Percentiles rank a stretch among this genome's conserved stretches.
Evolutionary conservation across 2,797 vertebrate species (phyloP).

Genomic region (Mastacembelus armatus): DNA sequence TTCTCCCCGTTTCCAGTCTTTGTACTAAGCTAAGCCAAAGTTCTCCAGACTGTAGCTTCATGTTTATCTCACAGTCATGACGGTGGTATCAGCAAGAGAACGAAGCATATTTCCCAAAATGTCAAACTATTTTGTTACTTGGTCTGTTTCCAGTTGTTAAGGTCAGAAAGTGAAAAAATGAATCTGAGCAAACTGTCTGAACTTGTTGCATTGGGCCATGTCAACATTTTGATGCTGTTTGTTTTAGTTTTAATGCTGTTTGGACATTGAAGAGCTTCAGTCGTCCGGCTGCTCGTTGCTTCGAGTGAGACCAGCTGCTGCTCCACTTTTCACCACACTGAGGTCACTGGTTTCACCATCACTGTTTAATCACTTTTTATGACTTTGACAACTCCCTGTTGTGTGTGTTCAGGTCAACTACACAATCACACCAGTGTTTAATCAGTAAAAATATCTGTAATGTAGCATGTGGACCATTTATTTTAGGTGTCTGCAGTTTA

Average conservation of each 20-base stretch:
- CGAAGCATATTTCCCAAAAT: too few species aligned
- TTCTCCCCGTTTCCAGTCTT: too few species aligned
- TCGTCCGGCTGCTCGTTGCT: slow-evolving; percentile 11
- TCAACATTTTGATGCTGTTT: slow-evolving; percentile 1
- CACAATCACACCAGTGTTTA: background rate
- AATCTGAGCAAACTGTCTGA: background rate
- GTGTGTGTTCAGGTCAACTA: background rate
- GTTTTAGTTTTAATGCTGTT: slow-evolving; percentile 27
- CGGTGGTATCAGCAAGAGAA: background rate
- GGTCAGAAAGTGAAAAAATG: background rate
- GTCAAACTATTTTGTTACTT: too few species aligned
- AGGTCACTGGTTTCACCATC: slow-evolving; percentile 1
- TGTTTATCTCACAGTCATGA: background rate
- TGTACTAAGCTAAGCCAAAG: too few species aligned
- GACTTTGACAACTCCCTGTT: background rate
- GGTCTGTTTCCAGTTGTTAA: background rate
- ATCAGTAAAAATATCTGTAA: background rate
- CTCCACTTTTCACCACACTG: background rate
- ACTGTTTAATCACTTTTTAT: background rate
- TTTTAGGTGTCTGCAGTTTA: too few species aligned
- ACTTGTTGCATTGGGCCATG: background rate
- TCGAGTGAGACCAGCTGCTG: slow-evolving; percentile 35
- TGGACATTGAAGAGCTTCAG: slow-evolving; percentile 18
- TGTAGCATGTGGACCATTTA: background rate
- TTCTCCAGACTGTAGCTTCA: too few species aligned